Evolutionary conservation across 2,113 vertebrate genomes (phyloP).

Genomic region (Melanocharis versteri): DNA sequence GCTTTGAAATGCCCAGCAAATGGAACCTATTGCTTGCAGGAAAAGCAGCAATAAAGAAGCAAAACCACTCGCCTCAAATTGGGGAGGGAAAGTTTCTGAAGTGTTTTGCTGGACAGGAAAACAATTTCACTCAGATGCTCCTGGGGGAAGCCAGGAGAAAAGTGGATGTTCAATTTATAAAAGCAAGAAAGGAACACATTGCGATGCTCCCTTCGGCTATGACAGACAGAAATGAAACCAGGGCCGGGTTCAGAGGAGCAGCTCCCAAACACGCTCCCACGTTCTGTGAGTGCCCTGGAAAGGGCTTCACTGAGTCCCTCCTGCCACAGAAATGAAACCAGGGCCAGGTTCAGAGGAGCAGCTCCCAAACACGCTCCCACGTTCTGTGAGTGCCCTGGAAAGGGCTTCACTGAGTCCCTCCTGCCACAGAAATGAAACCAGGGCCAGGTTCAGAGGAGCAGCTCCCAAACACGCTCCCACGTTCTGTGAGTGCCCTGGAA

Average conservation of each 20-base stretch:
- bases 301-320: too few species aligned
- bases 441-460: not conserved
- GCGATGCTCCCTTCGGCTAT: not conserved
- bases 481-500: not conserved
- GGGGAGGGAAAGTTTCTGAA: not conserved
- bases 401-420: too few species aligned
- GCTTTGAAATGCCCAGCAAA: not conserved
- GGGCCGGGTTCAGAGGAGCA: not conserved
- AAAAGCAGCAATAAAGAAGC: not conserved
- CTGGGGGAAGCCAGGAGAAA: not conserved
- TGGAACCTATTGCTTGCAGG: not conserved
- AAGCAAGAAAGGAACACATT: not conserved
- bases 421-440: not conserved
- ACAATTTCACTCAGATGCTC: not conserved
- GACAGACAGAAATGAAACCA: not conserved
- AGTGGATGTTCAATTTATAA: not conserved
- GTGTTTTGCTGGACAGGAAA: slow-evolving; percentile 9
- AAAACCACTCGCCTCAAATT: not conserved
- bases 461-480: not conserved
- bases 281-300: not conserved
- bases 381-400: not conserved
- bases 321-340: not conserved
- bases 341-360: not conserved
- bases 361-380: not conserved
- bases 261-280: not conserved